A percentile compares a stretch with the other conserved stretches of the same genome.
Evolutionary conservation across 2,113 vertebrate species (phyloP).

Genomic region (Orientallactaga bullata): DNA sequence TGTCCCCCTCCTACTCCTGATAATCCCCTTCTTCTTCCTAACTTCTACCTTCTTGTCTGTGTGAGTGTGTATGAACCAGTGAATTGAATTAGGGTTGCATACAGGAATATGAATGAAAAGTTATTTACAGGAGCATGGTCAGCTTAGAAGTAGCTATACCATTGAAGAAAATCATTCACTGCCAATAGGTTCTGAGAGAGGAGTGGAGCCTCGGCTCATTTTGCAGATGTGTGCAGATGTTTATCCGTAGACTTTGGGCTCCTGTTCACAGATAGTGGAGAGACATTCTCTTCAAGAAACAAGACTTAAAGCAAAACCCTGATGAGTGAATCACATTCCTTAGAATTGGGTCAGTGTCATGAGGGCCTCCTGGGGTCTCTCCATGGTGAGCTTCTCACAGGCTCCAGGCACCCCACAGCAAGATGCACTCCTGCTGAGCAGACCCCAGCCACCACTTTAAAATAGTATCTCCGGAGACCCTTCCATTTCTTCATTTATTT

Average conservation of each 20-base stretch:
- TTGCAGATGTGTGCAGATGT: too few species aligned
- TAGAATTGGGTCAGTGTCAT: neutral
- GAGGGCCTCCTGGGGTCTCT: neutral
- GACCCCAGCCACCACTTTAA: rapidly evolving
- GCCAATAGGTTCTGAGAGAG: too few species aligned
- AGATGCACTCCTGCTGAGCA: rapidly evolving
- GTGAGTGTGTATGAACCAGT: too few species aligned
- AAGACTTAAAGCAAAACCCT: neutral
- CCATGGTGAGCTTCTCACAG: neutral
- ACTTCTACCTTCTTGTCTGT: too few species aligned
- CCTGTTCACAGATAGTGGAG: rapidly evolving
- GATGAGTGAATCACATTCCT: rapidly evolving
- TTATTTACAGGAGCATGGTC: too few species aligned
- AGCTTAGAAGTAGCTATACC: too few species aligned
- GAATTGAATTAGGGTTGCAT: too few species aligned
- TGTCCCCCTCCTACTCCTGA: too few species aligned
- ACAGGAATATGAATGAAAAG: too few species aligned
- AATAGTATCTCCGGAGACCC: rapidly evolving
- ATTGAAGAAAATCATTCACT: too few species aligned
- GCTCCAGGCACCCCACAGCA: rapidly evolving
- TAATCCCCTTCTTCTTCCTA: too few species aligned
- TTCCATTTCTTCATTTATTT: constrained; percentile 25
- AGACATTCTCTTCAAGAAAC: rapidly evolving
- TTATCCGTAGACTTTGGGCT: neutral
- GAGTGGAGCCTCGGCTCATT: too few species aligned